Base-by-base conservation (phyloP, 2,113 vertebrate genomes). In the Nycticorax nycticorax region DNA sequence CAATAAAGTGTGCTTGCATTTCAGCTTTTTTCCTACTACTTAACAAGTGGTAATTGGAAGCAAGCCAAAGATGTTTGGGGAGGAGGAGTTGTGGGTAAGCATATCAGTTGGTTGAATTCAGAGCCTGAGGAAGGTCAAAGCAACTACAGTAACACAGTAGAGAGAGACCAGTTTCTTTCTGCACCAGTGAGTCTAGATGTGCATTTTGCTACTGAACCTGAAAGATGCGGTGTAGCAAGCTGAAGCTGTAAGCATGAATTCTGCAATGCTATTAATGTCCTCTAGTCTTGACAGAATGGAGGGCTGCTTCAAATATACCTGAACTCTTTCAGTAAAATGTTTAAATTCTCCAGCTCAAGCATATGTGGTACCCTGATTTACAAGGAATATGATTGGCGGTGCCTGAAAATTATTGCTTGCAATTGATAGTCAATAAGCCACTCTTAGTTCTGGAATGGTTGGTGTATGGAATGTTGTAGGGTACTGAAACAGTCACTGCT, bases 41-140 rank as follows among this genome's bases (percentile, higher is more conserved):
- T 62, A 48, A 68, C 53, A n/a, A 83, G 37, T 77, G 23, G 77
- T 82, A 82, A 50, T 7, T 91, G 89, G 74, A 85, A 69, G n/a
- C 24, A 91, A 77, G 62, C 78, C 74, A 87, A 73, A 89, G 87
- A 59, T 21, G 5, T 41, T 32, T 91, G 63, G 56, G 55, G 63
- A 91, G 72, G 74, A 78, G 85, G n/a, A 86, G 39, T 21, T 90
- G 68, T 63, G 68, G 89, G 62, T 92, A 93, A 91, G 62, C 21
- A 2, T 79, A 73, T 87, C 60, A 20, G 56, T 63, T 35, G 26
- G 26, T 48, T 89, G 26, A 73, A 76, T 87, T 88, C 39, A n/a
- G 50, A 92, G 59, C 23, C 67, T 76, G 81, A 27, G 67, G 83
- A 94, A 96, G 96, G 94, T 96, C 77, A 91, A 76, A 94, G 37